Percentiles rank a stretch among this genome's conserved stretches.
phyloP scores from a whole-genome alignment of 2,797 vertebrate species.

The Chlorospingus flavigularis region DNA sequence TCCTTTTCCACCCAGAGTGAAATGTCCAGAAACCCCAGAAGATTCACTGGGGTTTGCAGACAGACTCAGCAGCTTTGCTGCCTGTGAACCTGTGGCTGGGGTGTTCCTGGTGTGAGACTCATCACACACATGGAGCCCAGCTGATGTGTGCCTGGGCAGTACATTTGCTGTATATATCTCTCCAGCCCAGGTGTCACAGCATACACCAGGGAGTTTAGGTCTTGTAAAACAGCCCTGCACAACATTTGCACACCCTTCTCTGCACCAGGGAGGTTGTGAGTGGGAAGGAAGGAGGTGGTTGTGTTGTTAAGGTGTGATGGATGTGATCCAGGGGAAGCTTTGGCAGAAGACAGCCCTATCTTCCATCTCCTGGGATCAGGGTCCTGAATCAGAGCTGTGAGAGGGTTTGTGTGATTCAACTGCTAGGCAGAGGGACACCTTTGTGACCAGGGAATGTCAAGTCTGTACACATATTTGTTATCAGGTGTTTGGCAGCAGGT shows the following conservation, averaged over 20 bases:
- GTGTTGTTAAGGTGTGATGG: not conserved
- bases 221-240: not conserved
- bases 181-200: not conserved
- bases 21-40: not conserved
- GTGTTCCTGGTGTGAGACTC: not conserved
- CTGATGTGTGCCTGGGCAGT: not conserved
- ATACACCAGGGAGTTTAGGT: fast-evolving
- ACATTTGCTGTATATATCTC: not conserved
- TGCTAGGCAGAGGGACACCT: not conserved
- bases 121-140: not conserved
- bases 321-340: not conserved
- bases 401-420: not conserved
- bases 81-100: not conserved
- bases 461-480: not conserved
- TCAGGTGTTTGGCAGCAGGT: not conserved
- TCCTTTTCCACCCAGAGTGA: not conserved
- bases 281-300: not conserved
- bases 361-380: not conserved
- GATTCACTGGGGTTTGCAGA: not conserved
- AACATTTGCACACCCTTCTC: not conserved
- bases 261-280: not conserved
- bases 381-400: not conserved
- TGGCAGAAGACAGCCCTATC: not conserved
- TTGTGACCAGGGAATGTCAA: not conserved
- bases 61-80: not conserved